These are phyloP conservation scores for Steinernema khuongi DNA, from an alignment of 1,140 invertebrate species.

Conservation along the genomic window DNA sequence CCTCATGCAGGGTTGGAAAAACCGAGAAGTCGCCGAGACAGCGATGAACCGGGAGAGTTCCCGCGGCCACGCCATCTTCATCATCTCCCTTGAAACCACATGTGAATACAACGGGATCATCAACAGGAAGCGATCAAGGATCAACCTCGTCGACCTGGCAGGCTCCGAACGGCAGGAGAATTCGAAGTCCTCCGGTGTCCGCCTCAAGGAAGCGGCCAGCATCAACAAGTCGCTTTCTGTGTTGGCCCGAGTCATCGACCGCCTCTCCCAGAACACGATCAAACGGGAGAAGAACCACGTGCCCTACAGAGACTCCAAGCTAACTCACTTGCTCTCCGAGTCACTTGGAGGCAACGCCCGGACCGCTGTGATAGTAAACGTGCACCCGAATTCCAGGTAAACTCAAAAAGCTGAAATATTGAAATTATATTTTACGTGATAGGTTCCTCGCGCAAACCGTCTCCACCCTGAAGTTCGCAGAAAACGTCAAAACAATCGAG, in stretches of 20 bases:
- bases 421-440: slow-evolving; percentile 5
- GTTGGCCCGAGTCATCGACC: slow-evolving; percentile 79
- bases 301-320: slow-evolving; percentile 82
- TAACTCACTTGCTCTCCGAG: slow-evolving; percentile 80
- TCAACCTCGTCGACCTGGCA: slow-evolving; percentile 83
- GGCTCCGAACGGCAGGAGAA: slow-evolving; percentile 72
- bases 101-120: slow-evolving; percentile 14
- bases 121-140: slow-evolving; percentile 20
- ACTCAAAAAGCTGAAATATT: slow-evolving; percentile 12
- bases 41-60: slow-evolving; percentile 61
- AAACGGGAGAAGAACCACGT: slow-evolving; percentile 69
- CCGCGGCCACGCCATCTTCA: slow-evolving; percentile 61
- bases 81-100: slow-evolving; percentile 38
- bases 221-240: slow-evolving; percentile 68
- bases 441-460: slow-evolving; percentile 71
- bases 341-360: slow-evolving; percentile 84
- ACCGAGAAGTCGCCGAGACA: slow-evolving; percentile 59
- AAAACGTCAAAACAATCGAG: slow-evolving; percentile 56
- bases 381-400: slow-evolving; percentile 64
- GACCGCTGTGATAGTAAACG: slow-evolving; percentile 75
- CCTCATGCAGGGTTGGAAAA: slow-evolving; percentile 54
- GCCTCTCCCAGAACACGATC: slow-evolving; percentile 68
- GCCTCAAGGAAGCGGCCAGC: slow-evolving; percentile 78
- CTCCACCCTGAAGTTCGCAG: slow-evolving; percentile 71
- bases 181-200: slow-evolving; percentile 61